Base-by-base conservation (phyloP, 2,113 vertebrate species). In the Callorhinus ursinus region DNA sequence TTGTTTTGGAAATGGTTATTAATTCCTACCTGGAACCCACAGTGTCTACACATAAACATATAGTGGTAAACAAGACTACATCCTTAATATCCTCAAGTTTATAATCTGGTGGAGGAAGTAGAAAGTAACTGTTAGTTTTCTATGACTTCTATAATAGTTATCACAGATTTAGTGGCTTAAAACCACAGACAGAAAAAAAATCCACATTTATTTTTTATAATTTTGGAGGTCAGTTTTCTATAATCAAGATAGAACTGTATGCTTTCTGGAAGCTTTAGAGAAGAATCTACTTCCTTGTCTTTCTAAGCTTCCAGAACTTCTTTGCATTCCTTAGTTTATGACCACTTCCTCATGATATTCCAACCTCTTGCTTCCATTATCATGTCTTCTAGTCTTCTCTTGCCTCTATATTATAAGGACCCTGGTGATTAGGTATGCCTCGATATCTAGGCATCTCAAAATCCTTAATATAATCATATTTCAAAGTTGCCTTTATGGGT, bases 1-100 rank as follows among this genome's bases (percentile, higher is more conserved):
- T 72, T 91, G 36, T 89, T 96, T 95, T 79, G 42, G 12, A 89
- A 87, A 49, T 81, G 4, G 11, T 89, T 92, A 46, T 49, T 74
- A 79, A 46, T 79, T 51, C 7, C 7, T 83, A 74, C 16, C 69
- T 88, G 85, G 82, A 83, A 26, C 16, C 79, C 39, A 24, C 31
- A 95, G 22, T 95, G 69, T 77, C 46, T 36, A 67, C 42, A 67
- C n/a, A 77, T 67, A 67, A 77, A 76, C 19, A 61, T 24, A 6
- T n/a, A 61, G 7, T 91, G 5, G 12, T 51, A 87, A 92, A 72
- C 2, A 53, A 77, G 13, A 42, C 49, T 36, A 79, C 51, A 12
- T 86, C 31, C 42, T 11, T 91, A 82, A 53, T 61, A 36, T 86
- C 28, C 9, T 80, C 4, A 88, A 72, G 28, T 39, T 61, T 63